Base-by-base conservation (phyloP, 2,888 invertebrate species). In the Drosophila greeni region DNA sequence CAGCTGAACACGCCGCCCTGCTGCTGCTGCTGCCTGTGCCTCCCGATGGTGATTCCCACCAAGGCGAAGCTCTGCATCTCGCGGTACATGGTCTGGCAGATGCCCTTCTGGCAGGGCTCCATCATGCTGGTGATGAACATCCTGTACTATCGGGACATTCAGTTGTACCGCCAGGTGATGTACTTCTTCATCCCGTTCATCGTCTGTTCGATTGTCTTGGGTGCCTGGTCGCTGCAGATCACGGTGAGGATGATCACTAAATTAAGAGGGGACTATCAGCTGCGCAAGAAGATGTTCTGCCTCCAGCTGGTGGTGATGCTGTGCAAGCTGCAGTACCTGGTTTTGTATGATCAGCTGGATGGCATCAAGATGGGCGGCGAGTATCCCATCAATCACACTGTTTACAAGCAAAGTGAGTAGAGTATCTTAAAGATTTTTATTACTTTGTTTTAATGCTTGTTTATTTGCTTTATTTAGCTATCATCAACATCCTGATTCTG, bases 131-230 rank as follows among this genome's bases (percentile, higher is more conserved):
- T 84, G n/a, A 72, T 87, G 59, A 87, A 87, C 62, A 74, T 84
- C 18, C 79, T 88, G 14, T 88, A 87, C 61, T 85, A 86, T 66
- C 66, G 70, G n/a, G 76, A 79, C 31, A 68, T 85, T 62, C 66
- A 72, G 7, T 66, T 88, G 0, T 89, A 86, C 43, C 47, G 54
- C 0, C 76, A 78, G 51, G 76, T 86, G 20, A 64, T 76, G 49
- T n/a, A 76, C n/a, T 89, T 88, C 72, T 88, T 88, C 62, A 70
- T 83, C 42, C 89, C 89, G 7, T 88, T 88, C 58, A 82, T 89
- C 7, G 23, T 85, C 8, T 54, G 58, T 9, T 89, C 89, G n/a
- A 86, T 89, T n/a, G 24, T 88, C 0, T n/a, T 85, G 52, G 89
- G 88, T 2, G 65, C 82, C 3, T 89, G 89, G 89, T 86, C 84